Percentiles rank a stretch among this genome's conserved stretches.
Evolutionary conservation across 2,113 vertebrate genomes (phyloP).

Genomic region (Archilochus colubris): DNA sequence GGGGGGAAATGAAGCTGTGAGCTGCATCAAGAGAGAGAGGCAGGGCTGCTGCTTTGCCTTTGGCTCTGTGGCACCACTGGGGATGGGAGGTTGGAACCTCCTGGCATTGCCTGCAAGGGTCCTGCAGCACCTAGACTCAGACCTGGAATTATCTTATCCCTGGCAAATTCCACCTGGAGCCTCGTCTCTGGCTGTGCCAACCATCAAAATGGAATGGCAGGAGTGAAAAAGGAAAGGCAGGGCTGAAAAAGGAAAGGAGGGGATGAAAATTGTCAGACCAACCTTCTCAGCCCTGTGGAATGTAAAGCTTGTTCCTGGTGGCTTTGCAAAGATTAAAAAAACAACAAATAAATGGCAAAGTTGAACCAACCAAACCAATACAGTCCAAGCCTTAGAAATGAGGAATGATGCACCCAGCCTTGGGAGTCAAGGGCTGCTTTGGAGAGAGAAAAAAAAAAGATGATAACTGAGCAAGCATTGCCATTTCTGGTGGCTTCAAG

Average conservation of each 20-base stretch:
- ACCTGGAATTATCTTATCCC: neutral
- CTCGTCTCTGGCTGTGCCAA: neutral
- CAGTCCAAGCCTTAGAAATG: neutral
- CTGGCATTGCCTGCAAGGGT: fast-evolving
- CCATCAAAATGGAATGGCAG: neutral
- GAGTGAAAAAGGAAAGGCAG: neutral
- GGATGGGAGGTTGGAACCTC: fast-evolving
- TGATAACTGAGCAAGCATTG: fast-evolving
- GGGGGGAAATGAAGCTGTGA: neutral
- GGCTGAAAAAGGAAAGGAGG: fast-evolving
- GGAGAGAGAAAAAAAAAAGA: neutral
- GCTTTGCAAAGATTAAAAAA: neutral
- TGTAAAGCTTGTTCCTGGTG: neutral
- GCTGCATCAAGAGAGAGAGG: neutral
- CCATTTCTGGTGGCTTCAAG: neutral
- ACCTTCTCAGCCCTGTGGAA: neutral
- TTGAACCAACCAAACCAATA: neutral
- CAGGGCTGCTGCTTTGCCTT: neutral
- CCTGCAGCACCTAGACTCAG: fast-evolving
- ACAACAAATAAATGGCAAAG: neutral
- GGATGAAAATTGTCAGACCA: neutral
- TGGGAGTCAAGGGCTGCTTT: neutral
- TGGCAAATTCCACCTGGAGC: neutral
- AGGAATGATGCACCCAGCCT: neutral
- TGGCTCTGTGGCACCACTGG: fast-evolving